Base-by-base conservation (phyloP, 2,888 invertebrate species). In the Cryptus armator region DNA sequence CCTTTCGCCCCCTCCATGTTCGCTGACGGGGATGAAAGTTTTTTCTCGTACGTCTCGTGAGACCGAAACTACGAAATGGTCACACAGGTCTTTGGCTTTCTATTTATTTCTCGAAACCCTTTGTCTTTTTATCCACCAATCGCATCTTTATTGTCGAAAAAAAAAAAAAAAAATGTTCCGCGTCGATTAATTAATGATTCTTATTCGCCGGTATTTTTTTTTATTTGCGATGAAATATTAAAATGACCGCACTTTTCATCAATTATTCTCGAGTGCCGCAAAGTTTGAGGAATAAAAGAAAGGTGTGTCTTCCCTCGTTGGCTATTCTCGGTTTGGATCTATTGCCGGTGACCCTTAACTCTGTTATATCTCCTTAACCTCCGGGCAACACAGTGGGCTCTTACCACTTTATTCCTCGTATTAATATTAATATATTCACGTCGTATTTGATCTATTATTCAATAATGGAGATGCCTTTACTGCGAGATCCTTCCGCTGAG, bases 401-500 rank as follows among this genome's bases (percentile, higher is more conserved):
- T 48, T 48, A 7, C 59, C 19, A 16, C 32, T 75, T 62, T 59
- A 68, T 78, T 70, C 32, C 29, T 70, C 48, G 14, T 67, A 72
- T 77, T 70, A 66, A 77, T 66, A 77, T 67, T 67, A 53, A 82
- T 71, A 77, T 67, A 82, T 72, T 51, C 37, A 66, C 51, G 32
- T 62, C 16, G 71, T 66, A 71, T 82, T 82, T 82, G 66, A 82
- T 82, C 46, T 82, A 82, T 82, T 82, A 82, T 82, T 71, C 77
- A 82, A 67, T 72, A 56, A 56, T 66, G 68, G 81, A 74, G 56
- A 81, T 81, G 48, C 48, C 70, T 76, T 53, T 51, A 62, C 67
- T 67, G 67, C 44, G 16, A n/a, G 51, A 19, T 44, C 67, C 66
- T 32, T 32, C 14, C 24, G 32, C 48, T 44, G 51, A 16, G 51